phyloP scores from a whole-genome alignment of 2,113 vertebrate genomes.

The Chaetops frenatus region DNA sequence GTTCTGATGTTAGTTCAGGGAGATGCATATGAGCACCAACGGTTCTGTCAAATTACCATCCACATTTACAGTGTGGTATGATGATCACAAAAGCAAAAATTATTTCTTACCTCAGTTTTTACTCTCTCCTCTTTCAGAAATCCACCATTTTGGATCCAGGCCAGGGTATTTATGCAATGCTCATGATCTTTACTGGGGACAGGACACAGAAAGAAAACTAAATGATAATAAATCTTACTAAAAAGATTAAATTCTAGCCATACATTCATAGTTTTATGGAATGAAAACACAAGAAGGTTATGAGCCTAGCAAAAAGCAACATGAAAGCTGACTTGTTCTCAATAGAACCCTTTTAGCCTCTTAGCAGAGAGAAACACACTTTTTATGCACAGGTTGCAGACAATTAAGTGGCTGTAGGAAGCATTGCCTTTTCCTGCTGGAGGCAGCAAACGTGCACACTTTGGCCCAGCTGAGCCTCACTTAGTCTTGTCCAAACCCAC shows the following conservation, averaged over 20 bases:
- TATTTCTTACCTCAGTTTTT: background rate
- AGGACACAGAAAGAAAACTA: background rate
- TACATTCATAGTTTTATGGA: background rate
- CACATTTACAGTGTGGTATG: background rate
- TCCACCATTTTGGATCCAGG: background rate
- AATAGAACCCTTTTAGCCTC: background rate
- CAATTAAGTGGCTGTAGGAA: background rate
- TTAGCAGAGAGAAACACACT: background rate
- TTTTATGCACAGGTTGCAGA: background rate
- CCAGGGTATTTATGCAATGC: background rate
- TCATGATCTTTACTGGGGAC: background rate
- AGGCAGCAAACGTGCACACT: rapidly evolving
- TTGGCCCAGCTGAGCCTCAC: background rate
- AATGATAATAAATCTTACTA: background rate
- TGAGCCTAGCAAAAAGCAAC: background rate
- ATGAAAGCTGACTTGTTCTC: background rate
- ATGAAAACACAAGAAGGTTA: background rate
- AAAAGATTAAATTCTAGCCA: background rate
- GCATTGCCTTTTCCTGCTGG: background rate
- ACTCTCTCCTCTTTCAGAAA: background rate
- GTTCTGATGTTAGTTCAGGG: background rate
- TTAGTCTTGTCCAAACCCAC: background rate
- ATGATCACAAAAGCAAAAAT: background rate
- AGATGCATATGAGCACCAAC: background rate
- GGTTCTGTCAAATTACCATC: background rate